These are phyloP conservation scores for Athene noctua DNA, from an alignment of 2,113 vertebrate species.

Conservation along the genomic window DNA sequence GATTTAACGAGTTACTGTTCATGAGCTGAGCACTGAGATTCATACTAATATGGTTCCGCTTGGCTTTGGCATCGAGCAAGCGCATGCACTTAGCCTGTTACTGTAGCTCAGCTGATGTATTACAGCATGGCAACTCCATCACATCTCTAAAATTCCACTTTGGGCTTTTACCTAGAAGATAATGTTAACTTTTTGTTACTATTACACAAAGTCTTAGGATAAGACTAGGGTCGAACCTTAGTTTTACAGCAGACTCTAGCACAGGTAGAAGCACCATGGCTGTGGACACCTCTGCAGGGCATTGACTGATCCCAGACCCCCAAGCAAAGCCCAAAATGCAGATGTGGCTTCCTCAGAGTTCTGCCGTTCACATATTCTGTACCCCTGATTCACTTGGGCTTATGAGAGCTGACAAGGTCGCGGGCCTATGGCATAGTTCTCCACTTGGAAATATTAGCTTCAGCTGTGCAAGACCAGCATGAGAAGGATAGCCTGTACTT, in stretches of 20 bases:
- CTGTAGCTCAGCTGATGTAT: neutral
- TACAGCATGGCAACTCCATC: neutral
- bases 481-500: neutral
- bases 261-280: neutral
- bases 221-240: neutral
- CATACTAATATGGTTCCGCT: neutral
- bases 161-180: neutral
- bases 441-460: neutral
- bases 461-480: neutral
- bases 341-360: neutral
- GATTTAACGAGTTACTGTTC: neutral
- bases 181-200: neutral
- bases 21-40: neutral
- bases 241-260: neutral
- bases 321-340: neutral
- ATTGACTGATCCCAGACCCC: neutral
- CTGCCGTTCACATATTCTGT: neutral
- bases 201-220: neutral
- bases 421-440: neutral
- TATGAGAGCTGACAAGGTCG: constrained; percentile 37
- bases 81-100: neutral
- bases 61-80: neutral
- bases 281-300: neutral
- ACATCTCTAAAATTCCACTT: neutral
- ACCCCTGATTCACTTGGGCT: neutral